Percentiles rank a stretch among this genome's conserved stretches.
Conservation (phyloP, 2,797 vertebrate genomes). For the Argentina silus region DNA sequence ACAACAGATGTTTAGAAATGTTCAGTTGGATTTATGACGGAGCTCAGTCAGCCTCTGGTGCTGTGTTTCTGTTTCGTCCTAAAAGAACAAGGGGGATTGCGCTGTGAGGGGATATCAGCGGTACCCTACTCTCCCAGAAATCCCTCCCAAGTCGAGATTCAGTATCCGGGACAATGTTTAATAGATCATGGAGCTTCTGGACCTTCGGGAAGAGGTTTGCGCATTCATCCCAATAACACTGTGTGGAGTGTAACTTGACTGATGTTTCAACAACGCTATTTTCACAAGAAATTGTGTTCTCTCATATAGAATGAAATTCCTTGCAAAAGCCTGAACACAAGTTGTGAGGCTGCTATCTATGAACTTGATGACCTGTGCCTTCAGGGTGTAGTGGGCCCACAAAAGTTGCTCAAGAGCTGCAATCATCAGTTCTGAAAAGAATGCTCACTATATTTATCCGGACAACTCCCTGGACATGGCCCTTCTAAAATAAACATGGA, state of each 20-base stretch:
- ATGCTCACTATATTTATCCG: slow-evolving; percentile 20
- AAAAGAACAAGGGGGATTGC: slow-evolving; percentile 74
- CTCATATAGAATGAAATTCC: slow-evolving; percentile 33
- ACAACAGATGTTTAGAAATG: slow-evolving; percentile 82
- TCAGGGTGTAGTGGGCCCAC: background rate
- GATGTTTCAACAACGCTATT: slow-evolving; percentile 48
- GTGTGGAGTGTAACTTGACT: slow-evolving; percentile 44
- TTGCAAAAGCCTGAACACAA: background rate
- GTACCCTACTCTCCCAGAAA: slow-evolving; percentile 58
- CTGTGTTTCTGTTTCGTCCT: slow-evolving; percentile 69
- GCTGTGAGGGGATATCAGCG: slow-evolving; percentile 69
- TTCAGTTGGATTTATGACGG: slow-evolving; percentile 78
- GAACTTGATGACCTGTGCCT: background rate
- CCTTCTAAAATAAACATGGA: background rate
- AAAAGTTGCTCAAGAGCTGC: background rate
- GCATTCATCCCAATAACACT: slow-evolving; percentile 72
- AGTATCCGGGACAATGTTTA: slow-evolving; percentile 65
- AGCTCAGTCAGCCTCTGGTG: slow-evolving; percentile 78
- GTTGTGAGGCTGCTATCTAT: slow-evolving; percentile 43
- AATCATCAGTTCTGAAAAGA: slow-evolving; percentile 14
- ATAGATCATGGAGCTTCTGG: slow-evolving; percentile 68
- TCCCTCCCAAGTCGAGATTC: slow-evolving; percentile 56
- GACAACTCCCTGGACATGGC: slow-evolving; percentile 7
- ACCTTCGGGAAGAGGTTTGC: slow-evolving; percentile 69
- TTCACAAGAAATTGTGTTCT: slow-evolving; percentile 42